Percentiles rank a stretch among this genome's conserved stretches.
Evolutionary conservation across 2,113 vertebrate species (phyloP).

Genomic region (Delphinapterus leucas): DNA sequence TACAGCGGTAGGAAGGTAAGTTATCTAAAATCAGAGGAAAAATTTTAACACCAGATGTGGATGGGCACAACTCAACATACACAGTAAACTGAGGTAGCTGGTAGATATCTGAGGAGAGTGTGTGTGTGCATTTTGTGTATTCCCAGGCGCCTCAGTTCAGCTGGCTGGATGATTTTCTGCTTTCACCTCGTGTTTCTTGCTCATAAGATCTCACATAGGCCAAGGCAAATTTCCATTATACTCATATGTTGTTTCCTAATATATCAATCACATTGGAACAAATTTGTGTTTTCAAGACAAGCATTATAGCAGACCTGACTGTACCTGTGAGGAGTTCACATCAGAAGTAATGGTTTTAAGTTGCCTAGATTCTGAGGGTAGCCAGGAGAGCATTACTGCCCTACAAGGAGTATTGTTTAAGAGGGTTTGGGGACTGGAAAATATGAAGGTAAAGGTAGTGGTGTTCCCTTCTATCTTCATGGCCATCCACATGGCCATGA

Average conservation of each 20-base stretch:
- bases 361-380: not conserved
- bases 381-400: not conserved
- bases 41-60: not conserved
- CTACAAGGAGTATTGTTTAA: not conserved
- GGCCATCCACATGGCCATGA: not conserved
- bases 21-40: not conserved
- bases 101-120: not conserved
- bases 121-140: not conserved
- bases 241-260: not conserved
- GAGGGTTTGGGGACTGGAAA: not conserved
- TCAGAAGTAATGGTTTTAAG: not conserved
- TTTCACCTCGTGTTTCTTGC: not conserved
- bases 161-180: not conserved
- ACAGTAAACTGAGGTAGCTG: not conserved
- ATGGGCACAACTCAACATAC: not conserved
- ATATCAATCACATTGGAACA: not conserved
- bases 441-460: not conserved
- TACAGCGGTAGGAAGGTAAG: not conserved
- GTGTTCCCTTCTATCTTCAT: not conserved
- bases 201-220: not conserved
- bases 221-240: not conserved
- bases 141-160: not conserved
- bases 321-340: not conserved
- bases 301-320: not conserved
- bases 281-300: not conserved